phyloP scores from a whole-genome alignment of 1,140 invertebrate genomes.

The Rhizoglyphus robini region DNA sequence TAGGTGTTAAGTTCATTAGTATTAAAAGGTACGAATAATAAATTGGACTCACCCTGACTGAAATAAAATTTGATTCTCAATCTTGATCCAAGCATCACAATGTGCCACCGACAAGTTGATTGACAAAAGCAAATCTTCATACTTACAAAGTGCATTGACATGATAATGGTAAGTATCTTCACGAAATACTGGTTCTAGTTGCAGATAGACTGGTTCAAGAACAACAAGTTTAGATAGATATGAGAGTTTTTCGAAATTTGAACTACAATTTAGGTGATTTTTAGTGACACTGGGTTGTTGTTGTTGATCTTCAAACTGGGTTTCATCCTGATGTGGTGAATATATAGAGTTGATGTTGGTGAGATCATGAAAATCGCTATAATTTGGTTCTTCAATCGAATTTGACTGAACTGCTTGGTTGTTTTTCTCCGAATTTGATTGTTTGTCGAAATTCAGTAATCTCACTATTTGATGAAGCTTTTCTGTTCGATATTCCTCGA shows the following conservation, averaged over 20 bases:
- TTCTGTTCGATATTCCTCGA: constrained; percentile 1
- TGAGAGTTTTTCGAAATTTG: neutral
- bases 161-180: neutral
- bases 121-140: neutral
- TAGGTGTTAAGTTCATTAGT: neutral
- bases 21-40: neutral
- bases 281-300: neutral
- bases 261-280: neutral
- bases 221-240: neutral
- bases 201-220: neutral
- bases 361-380: neutral
- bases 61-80: neutral
- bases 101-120: neutral
- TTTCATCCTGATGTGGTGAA: neutral
- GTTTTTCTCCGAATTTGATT: neutral
- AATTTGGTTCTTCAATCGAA: neutral
- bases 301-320: neutral
- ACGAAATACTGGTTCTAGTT: neutral
- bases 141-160: neutral
- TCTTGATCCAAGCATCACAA: constrained; percentile 9
- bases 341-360: neutral
- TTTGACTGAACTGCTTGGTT: neutral
- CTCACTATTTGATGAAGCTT: neutral
- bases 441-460: neutral
- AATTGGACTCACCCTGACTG: neutral